Evolutionary conservation across 2,888 invertebrate species (phyloP).

Genomic region (Macaria liturata): DNA sequence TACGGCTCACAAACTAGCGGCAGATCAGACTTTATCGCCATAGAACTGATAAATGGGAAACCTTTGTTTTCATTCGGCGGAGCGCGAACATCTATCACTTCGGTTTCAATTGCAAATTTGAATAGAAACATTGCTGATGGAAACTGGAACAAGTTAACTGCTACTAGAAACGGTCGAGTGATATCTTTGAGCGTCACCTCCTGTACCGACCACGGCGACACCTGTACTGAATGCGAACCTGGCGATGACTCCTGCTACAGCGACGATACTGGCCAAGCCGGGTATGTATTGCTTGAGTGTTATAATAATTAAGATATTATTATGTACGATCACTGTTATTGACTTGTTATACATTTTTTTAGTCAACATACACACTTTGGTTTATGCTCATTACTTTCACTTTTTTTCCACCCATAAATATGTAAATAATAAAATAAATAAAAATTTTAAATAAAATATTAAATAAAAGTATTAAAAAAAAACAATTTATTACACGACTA

Average conservation of each 20-base stretch:
- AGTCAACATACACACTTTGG: too few species aligned
- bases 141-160: conserved; percentile 95
- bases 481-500: too few species aligned
- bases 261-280: conserved; percentile 93
- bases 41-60: conserved; percentile 93
- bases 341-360: too few species aligned
- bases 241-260: conserved; percentile 92
- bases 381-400: too few species aligned
- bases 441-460: too few species aligned
- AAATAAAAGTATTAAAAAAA: too few species aligned
- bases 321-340: too few species aligned
- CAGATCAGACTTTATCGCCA: conserved; percentile 95
- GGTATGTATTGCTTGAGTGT: conserved; percentile 82
- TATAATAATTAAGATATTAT: too few species aligned
- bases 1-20: conserved; percentile 94
- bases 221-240: conserved; percentile 93
- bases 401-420: too few species aligned
- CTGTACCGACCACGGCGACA: conserved; percentile 93
- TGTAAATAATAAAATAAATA: too few species aligned
- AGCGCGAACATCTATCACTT: conserved; percentile 93
- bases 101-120: conserved; percentile 87
- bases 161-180: conserved; percentile 94
- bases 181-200: conserved; percentile 92
- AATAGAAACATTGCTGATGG: conserved; percentile 90
- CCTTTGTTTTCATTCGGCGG: conserved; percentile 96